These are phyloP conservation scores for Tethya wilhelma DNA, from an alignment of 37 sponge, comb jelly and placozoan genomes.

Conservation along the genomic window DNA sequence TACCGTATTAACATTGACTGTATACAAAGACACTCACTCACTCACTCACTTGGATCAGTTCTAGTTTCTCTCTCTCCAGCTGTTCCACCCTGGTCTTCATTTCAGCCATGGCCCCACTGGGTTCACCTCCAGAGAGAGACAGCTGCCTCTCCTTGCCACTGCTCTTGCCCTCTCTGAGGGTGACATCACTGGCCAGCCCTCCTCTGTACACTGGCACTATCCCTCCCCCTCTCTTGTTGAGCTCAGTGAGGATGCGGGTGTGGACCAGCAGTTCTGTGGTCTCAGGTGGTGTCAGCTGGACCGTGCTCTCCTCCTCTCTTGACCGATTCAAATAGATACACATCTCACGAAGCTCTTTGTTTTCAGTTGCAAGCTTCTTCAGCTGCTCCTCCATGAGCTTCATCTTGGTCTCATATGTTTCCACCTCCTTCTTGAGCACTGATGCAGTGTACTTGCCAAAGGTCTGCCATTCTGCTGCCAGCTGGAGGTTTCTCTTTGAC, in stretches of 20 bases:
- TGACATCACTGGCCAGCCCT: slow-evolving; percentile 6
- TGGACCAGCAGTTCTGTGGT: not conserved
- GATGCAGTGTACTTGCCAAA: slow-evolving; percentile 59
- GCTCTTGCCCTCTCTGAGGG: slow-evolving; percentile 21
- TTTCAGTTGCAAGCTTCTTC: slow-evolving; percentile 26
- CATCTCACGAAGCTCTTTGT: slow-evolving; percentile 53
- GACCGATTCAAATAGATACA: slow-evolving; percentile 57
- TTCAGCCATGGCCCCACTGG: slow-evolving; percentile 1
- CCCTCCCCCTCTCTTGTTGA: slow-evolving; percentile 16
- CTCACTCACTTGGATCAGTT: slow-evolving; percentile 49
- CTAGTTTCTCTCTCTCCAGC: slow-evolving; percentile 60
- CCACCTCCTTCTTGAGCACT: slow-evolving; percentile 39
- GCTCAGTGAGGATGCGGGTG: slow-evolving; percentile 3
- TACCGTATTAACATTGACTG: not conserved
- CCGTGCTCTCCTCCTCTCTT: not conserved
- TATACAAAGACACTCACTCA: not conserved
- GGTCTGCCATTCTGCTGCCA: slow-evolving; percentile 51
- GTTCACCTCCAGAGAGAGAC: not conserved
- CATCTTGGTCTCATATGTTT: slow-evolving; percentile 25
- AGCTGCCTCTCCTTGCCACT: not conserved
- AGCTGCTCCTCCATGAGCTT: slow-evolving; percentile 33
- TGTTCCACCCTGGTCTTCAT: slow-evolving; percentile 40
- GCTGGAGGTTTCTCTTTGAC: slow-evolving; percentile 1
- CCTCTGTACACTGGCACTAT: slow-evolving; percentile 1
- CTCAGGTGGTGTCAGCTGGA: not conserved